A percentile compares a stretch with the other conserved stretches of the same genome.
Conservation (phyloP, 2,113 vertebrate genomes). For the Arizona elegans region DNA sequence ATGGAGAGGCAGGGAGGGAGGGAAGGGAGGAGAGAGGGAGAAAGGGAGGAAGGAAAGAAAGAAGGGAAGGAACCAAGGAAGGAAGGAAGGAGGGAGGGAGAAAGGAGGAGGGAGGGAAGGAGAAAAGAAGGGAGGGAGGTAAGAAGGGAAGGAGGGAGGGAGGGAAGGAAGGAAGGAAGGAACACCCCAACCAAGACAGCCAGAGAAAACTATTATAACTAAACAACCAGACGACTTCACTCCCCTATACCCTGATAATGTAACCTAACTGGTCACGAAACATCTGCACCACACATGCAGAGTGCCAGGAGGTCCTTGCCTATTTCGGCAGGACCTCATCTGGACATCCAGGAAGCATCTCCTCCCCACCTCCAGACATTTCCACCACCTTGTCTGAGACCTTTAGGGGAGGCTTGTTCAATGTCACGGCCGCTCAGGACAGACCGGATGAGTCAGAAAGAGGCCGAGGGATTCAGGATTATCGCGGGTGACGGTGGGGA, state of each 20-base stretch:
- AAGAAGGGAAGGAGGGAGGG: background rate
- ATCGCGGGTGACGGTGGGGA: too few relatives aligned
- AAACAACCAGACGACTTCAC: background rate
- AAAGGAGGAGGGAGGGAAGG: fast-evolving
- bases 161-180: background rate
- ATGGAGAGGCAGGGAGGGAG: background rate
- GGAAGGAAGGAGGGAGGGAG: background rate
- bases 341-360: too few relatives aligned
- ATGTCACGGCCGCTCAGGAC: background rate
- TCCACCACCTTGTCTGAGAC: background rate
- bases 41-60: too few relatives aligned
- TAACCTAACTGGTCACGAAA: background rate
- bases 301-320: too few relatives aligned
- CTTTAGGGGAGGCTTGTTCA: background rate
- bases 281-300: too few relatives aligned
- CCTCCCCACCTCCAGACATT: too few relatives aligned
- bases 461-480: background rate
- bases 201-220: background rate
- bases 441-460: background rate
- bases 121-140: fast-evolving
- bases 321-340: too few relatives aligned
- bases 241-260: background rate
- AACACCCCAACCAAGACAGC: background rate
- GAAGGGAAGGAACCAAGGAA: background rate
- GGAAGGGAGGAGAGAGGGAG: background rate